A percentile compares a stretch with the other conserved stretches of the same genome.
These are phyloP conservation scores for Coptotermes formosanus DNA, from an alignment of 1,140 invertebrate species.

Conservation along the genomic window DNA sequence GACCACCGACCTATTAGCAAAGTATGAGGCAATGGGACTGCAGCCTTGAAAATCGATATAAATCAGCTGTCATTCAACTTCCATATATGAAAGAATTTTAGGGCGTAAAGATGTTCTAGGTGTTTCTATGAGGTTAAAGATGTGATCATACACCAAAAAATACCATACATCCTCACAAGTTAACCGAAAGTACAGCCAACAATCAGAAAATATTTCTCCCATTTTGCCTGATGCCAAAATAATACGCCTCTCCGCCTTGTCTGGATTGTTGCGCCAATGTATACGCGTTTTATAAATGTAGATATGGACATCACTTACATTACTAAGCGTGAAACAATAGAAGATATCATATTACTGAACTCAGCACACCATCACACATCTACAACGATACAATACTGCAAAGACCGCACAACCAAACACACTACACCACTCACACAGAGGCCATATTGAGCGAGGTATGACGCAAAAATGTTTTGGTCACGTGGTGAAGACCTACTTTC, in stretches of 20 bases:
- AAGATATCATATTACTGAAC: slow-evolving; percentile 63
- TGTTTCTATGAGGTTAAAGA: neutral
- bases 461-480: slow-evolving; percentile 51
- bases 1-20: neutral
- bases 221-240: neutral
- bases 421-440: slow-evolving; percentile 45
- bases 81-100: neutral
- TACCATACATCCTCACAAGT: neutral
- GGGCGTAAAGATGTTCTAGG: neutral
- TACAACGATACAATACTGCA: slow-evolving; percentile 30
- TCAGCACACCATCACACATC: slow-evolving; percentile 24
- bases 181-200: neutral
- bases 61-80: slow-evolving; percentile 29
- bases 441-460: slow-evolving; percentile 49
- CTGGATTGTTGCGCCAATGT: neutral
- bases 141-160: neutral
- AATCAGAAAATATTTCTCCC: neutral
- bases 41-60: slow-evolving; percentile 31
- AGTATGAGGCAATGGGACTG: neutral
- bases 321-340: slow-evolving; percentile 67
- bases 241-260: neutral
- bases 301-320: slow-evolving; percentile 62
- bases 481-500: slow-evolving; percentile 43
- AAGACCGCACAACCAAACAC: slow-evolving; percentile 33
- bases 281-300: slow-evolving; percentile 31